A percentile compares a stretch with the other conserved stretches of the same genome.
Conservation (phyloP, 2,797 vertebrate genomes). For the Cossypha heuglini region DNA sequence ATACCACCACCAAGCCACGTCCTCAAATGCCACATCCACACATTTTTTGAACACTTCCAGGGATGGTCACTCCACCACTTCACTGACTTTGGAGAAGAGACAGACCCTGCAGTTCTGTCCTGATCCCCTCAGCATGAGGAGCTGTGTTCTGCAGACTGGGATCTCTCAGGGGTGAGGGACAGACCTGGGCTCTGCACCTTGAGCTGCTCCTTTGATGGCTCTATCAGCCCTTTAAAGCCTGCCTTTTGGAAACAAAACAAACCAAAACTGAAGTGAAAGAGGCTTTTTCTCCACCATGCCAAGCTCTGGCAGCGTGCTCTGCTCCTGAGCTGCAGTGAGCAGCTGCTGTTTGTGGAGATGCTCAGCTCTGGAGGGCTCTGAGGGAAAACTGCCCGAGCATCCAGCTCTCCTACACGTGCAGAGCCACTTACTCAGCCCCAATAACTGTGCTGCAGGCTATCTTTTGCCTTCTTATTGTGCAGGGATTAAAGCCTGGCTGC, state of each 20-base stretch:
- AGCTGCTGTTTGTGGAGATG: neutral
- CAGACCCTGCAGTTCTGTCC: neutral
- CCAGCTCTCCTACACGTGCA: neutral
- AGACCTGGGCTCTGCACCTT: neutral
- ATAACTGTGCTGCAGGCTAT: neutral
- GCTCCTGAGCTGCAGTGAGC: neutral
- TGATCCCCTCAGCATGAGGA: neutral
- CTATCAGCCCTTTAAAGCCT: neutral
- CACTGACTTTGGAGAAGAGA: neutral
- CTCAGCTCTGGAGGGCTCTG: neutral
- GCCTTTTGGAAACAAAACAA: neutral
- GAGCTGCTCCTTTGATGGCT: neutral
- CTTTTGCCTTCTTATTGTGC: neutral
- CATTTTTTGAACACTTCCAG: neutral
- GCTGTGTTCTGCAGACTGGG: neutral
- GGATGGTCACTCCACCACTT: neutral
- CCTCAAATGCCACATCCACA: neutral
- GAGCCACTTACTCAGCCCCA: neutral
- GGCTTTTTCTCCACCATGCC: accelerated
- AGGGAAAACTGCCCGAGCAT: neutral
- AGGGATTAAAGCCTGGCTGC: constrained; percentile 16
- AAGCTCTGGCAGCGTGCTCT: neutral
- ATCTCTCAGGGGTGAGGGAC: accelerated
- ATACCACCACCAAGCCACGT: accelerated
- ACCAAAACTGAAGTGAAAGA: neutral